Conservation (phyloP, 2,888 invertebrate species). For the Andrena camellia region DNA sequence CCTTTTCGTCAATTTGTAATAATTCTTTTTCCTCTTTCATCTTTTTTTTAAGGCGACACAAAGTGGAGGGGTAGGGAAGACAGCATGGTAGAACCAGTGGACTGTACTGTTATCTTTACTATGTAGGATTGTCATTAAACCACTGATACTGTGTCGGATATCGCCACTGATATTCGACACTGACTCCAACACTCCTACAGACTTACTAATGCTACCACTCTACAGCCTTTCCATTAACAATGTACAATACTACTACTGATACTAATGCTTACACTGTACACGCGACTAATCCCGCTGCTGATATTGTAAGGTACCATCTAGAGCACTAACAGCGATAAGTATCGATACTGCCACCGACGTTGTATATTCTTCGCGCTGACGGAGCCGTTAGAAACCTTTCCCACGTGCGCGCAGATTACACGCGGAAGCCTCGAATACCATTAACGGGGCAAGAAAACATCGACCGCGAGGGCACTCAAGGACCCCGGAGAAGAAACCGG, state of each 20-base stretch:
- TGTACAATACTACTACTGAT: not conserved
- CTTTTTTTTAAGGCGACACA: too few species aligned
- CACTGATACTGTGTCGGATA: not conserved
- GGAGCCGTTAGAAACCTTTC: not conserved
- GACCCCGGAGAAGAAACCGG: not conserved
- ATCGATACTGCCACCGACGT: not conserved
- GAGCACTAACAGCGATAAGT: too few species aligned
- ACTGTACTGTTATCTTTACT: too few species aligned
- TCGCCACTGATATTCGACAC: not conserved
- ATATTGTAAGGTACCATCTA: too few species aligned
- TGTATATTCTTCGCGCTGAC: not conserved
- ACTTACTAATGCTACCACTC: not conserved
- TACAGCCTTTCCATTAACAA: not conserved
- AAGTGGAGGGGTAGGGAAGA: too few species aligned
- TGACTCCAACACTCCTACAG: not conserved
- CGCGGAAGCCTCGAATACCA: not conserved
- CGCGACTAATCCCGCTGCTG: too few species aligned
- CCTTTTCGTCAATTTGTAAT: too few species aligned
- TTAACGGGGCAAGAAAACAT: not conserved
- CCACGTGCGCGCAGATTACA: not conserved
- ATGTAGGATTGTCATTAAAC: too few species aligned
- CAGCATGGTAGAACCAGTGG: too few species aligned
- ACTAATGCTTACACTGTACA: not conserved
- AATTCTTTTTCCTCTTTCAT: too few species aligned
- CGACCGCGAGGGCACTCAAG: not conserved